Evolutionary conservation across 2,113 vertebrate genomes (phyloP).

Genomic region (Sialia sialis): DNA sequence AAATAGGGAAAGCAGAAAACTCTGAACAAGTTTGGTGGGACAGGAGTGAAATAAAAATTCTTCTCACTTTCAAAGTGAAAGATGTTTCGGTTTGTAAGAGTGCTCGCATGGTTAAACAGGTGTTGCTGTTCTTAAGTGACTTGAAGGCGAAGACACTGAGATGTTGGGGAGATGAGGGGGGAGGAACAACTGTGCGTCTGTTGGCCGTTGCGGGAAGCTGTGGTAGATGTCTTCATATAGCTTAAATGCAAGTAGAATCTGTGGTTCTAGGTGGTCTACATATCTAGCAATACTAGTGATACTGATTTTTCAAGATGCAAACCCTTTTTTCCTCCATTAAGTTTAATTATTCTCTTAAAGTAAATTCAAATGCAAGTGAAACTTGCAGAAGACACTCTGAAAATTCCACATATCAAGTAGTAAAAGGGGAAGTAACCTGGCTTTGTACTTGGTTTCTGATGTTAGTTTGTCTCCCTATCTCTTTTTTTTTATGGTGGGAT

Average conservation of each 20-base stretch:
- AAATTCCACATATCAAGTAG: background rate
- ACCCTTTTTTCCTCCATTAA: background rate
- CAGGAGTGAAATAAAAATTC: background rate
- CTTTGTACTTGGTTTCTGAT: background rate
- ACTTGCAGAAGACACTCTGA: background rate
- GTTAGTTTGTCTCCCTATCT: background rate
- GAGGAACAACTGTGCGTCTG: background rate
- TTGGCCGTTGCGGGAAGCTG: background rate
- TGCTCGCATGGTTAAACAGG: fast-evolving
- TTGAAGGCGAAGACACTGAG: background rate
- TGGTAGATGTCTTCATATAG: background rate
- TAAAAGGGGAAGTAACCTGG: background rate
- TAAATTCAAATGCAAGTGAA: background rate
- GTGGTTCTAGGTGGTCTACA: background rate
- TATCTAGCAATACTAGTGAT: background rate
- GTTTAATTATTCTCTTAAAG: background rate
- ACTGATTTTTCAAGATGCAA: background rate
- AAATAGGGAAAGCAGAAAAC: background rate
- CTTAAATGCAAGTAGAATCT: background rate
- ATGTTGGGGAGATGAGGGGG: background rate
- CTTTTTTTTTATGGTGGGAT: background rate
- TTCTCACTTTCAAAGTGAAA: background rate
- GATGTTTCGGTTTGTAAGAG: background rate
- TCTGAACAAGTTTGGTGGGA: fast-evolving
- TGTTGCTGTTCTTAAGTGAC: background rate